Evolutionary conservation across 2,797 vertebrate species (phyloP).

Genomic region (Chaunax sp.): DNA sequence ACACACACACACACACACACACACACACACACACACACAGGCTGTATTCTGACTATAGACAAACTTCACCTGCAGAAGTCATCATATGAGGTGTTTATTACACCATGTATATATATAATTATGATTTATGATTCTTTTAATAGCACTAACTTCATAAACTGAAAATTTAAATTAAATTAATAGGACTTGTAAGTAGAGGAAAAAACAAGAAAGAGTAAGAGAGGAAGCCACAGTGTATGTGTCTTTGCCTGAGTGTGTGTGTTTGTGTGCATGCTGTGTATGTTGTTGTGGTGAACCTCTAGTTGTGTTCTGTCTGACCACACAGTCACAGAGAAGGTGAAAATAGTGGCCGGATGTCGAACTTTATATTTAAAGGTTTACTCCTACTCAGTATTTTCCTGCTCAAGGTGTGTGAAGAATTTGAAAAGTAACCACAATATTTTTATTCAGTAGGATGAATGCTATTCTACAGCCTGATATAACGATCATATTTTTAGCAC

Average conservation of each 20-base stretch:
- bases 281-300: slow-evolving; percentile 18
- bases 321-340: background rate
- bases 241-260: background rate
- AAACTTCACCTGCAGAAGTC: background rate
- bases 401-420: no score
- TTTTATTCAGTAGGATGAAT: no score
- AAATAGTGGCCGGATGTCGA: background rate
- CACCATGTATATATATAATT: background rate
- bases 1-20: no score
- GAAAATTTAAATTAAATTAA: background rate
- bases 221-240: background rate
- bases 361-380: no score
- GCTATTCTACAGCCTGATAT: no score
- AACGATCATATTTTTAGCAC: no score
- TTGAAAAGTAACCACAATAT: no score
- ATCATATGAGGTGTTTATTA: background rate
- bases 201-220: background rate
- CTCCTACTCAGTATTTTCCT: no score
- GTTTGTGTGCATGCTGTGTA: slow-evolving; percentile 1
- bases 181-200: background rate
- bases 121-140: background rate
- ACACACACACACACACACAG: no score
- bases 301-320: background rate
- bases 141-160: no score
- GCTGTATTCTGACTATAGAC: no score